A percentile compares a stretch with the other conserved stretches of the same genome.
phyloP scores from a whole-genome alignment of 2,113 vertebrate species.

The Ictalurus punctatus region DNA sequence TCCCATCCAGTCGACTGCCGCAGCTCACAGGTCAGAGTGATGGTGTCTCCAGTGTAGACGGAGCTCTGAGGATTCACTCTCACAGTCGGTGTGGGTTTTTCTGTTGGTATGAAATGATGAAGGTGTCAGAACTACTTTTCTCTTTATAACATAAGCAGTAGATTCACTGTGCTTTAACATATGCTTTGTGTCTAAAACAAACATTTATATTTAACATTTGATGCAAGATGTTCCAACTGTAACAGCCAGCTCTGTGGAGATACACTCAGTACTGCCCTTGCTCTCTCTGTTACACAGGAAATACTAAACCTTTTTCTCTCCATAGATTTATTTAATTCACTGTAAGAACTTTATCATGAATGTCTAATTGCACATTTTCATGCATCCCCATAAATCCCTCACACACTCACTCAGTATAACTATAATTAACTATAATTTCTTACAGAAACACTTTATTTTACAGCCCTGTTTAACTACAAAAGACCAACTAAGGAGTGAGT shows the following conservation, averaged over 20 bases:
- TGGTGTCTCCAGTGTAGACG: constrained; percentile 1
- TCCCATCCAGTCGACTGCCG: background rate
- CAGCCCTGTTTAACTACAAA: no score
- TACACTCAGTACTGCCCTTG: background rate
- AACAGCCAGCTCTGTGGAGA: background rate
- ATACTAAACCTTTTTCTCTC: background rate
- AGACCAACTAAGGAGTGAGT: no score
- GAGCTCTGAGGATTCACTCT: background rate
- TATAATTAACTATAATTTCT: no score
- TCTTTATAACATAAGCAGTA: background rate
- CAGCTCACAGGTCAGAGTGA: background rate
- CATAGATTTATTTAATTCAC: background rate
- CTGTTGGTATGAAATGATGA: background rate
- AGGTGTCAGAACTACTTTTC: background rate
- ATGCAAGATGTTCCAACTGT: background rate
- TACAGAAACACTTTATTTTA: no score
- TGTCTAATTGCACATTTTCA: background rate
- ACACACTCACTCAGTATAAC: background rate
- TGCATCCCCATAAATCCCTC: background rate
- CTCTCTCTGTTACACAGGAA: constrained; percentile 1
- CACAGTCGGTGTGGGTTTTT: background rate
- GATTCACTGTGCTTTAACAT: background rate
- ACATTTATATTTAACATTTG: background rate
- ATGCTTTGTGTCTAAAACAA: no score
- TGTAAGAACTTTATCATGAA: background rate